Evolutionary conservation across 2,888 invertebrate genomes (phyloP).

Genomic region (Cremastobaeus sp.): DNA sequence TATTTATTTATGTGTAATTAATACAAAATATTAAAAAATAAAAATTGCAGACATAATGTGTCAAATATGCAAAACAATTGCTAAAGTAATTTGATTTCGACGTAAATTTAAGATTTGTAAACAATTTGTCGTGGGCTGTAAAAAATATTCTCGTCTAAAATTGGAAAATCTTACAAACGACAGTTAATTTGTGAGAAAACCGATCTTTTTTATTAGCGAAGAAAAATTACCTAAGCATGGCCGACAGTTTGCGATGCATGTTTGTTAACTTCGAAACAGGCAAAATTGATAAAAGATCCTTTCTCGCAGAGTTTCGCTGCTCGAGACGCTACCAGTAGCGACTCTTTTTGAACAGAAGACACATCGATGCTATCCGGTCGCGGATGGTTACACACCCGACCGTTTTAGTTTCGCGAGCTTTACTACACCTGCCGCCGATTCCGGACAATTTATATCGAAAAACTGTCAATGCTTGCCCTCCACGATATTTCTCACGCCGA

Average conservation of each 20-base stretch:
- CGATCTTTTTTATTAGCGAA: no score
- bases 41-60: no score
- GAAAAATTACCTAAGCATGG: constrained; percentile 42
- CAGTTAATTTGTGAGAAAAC: no score
- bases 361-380: constrained; percentile 19
- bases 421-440: constrained; percentile 51
- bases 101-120: no score
- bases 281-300: background rate
- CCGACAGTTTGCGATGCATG: constrained; percentile 50
- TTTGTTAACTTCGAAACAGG: background rate
- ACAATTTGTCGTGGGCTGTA: background rate
- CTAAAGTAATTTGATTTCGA: no score
- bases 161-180: no score
- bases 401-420: constrained; percentile 35
- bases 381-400: background rate
- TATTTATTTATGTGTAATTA: no score
- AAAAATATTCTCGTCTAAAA: no score
- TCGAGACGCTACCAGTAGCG: constrained; percentile 38
- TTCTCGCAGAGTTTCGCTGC: no score
- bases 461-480: constrained; percentile 59
- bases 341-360: constrained; percentile 38
- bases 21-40: no score
- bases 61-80: no score
- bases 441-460: constrained; percentile 59
- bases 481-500: constrained; percentile 57